phyloP scores from a whole-genome alignment of 2,113 vertebrate genomes.

The Dryoscopus gambensis region DNA sequence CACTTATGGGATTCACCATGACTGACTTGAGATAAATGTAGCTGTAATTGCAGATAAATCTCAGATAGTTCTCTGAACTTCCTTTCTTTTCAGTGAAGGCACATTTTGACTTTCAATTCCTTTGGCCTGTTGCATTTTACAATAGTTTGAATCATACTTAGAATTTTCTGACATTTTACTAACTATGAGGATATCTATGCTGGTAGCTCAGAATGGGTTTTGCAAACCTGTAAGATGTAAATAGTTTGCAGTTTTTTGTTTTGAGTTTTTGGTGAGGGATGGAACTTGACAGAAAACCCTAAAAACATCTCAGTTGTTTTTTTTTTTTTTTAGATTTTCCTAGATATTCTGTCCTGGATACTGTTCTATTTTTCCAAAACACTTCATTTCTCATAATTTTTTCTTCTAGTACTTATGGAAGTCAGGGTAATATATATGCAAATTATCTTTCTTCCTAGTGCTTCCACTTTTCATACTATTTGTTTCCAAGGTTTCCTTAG shows the following conservation, averaged over 20 bases:
- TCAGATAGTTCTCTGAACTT: background rate
- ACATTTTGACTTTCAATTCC: background rate
- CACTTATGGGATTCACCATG: background rate
- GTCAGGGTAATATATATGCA: background rate
- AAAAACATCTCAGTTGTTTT: background rate
- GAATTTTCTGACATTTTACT: background rate
- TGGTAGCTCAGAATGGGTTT: background rate
- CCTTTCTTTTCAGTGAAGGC: background rate
- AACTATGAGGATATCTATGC: background rate
- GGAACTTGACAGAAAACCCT: background rate
- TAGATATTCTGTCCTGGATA: background rate
- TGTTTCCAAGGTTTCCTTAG: background rate
- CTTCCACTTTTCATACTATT: background rate
- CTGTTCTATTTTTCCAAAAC: background rate
- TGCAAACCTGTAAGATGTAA: background rate
- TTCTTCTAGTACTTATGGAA: background rate
- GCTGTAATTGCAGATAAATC: background rate
- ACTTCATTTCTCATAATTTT: background rate
- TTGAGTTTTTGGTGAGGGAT: background rate
- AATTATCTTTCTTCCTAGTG: background rate
- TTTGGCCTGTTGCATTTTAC: background rate
- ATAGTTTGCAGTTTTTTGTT: background rate
- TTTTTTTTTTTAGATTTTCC: background rate
- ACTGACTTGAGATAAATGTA: background rate
- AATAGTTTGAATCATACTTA: background rate